phyloP scores from a whole-genome alignment of 2,113 vertebrate species.

The Pardalotus punctatus region DNA sequence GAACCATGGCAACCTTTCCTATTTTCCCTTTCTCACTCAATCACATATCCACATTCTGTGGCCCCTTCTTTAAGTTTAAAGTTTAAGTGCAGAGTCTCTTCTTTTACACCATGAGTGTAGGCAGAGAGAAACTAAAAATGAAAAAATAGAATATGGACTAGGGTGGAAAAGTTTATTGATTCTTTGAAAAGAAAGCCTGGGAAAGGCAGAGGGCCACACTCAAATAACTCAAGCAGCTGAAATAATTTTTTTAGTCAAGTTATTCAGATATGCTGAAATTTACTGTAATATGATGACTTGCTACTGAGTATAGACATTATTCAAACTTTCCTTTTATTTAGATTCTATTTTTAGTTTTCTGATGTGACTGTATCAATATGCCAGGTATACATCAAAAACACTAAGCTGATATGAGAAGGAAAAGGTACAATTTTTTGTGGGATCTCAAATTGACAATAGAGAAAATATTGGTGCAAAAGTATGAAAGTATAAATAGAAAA shows the following conservation, averaged over 20 bases:
- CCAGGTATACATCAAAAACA: background rate
- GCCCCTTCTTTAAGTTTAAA: background rate
- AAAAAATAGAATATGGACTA: background rate
- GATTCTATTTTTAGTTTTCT: background rate
- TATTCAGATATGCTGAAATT: background rate
- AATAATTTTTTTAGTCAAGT: background rate
- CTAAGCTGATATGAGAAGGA: background rate
- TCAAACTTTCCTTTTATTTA: background rate
- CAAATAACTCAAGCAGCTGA: background rate
- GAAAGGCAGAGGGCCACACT: background rate
- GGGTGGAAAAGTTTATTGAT: background rate
- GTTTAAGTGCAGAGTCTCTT: background rate
- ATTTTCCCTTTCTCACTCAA: background rate
- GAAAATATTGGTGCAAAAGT: background rate
- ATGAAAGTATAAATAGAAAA: background rate
- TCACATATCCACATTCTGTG: background rate
- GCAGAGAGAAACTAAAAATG: background rate
- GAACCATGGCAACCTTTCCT: background rate
- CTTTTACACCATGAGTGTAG: rapidly evolving
- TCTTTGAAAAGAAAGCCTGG: background rate
- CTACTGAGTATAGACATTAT: rapidly evolving
- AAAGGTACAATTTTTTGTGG: background rate
- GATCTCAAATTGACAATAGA: background rate
- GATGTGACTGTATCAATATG: background rate
- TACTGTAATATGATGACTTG: background rate